Evolutionary conservation across 2,888 invertebrate genomes (phyloP), one percentile per base, ranked within the genome.

Genomic region (Abrostola tripartita): DNA sequence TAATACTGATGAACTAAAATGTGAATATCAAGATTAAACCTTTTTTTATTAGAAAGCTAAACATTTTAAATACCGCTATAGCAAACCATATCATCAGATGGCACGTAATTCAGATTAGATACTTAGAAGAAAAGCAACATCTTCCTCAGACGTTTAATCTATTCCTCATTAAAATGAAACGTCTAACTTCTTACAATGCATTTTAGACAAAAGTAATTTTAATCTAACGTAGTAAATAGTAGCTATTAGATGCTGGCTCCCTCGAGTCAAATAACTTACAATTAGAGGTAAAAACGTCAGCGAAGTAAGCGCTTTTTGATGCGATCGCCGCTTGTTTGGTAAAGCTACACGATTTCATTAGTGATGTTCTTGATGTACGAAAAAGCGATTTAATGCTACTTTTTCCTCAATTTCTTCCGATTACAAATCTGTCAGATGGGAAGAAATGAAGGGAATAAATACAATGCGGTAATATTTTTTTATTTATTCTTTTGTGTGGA

Each of bases 231-330:
- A 70, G 71, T 61, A 78, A 76, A 74, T 71, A 62, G 71, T 64
- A 68, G 62, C 61, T 72, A 76, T 79, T 79, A 76, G 75, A 75
- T 65, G 35, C 38, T 47, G 50, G 57, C 71, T 79, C 81, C 76
- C 82, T 71, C 65, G 81, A 78, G 78, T 81, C 82, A 83, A 88
- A 89, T 89, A 89, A 87, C 85, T 89, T 85, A 88, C 87, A 90
- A 89, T 90, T 90, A 90, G 86, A 84, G 77, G 83, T 83, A 88
- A 90, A 91, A 90, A 87, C 80, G 78, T 68, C 75, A 76, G 81
- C 76, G 81, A 77, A 79, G 87, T 90, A 90, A 91, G 88, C 90
- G 88, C 87, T 90, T 91, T 91, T 90, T 90, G 90, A 90, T 90
- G 89, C 86, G 88, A 87, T 87, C 86, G 79, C 81, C 81, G 84